A percentile compares a stretch with the other conserved stretches of the same genome.
Conservation (phyloP, 2,797 vertebrate species). For the Macropus fuliginosus region DNA sequence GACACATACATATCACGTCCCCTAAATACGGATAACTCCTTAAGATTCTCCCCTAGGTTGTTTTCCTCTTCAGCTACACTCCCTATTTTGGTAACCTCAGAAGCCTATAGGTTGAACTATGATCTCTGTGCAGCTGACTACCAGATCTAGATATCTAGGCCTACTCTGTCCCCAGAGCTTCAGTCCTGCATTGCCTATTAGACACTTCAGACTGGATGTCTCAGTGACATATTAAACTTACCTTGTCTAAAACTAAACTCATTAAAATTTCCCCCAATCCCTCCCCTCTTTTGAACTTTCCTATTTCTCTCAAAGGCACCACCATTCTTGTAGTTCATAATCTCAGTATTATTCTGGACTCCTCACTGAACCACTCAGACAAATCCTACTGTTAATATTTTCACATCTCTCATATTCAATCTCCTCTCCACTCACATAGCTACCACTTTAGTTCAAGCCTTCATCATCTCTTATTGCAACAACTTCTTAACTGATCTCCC, state of each 20-base stretch:
- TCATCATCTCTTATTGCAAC: neutral
- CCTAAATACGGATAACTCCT: neutral
- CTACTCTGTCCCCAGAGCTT: neutral
- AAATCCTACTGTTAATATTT: neutral
- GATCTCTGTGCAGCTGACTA: neutral
- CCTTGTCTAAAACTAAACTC: neutral
- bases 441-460: neutral
- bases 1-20: neutral
- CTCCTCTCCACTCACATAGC: neutral
- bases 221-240: neutral
- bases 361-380: neutral
- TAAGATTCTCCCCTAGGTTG: neutral
- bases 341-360: neutral
- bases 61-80: neutral
- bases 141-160: neutral
- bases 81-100: neutral
- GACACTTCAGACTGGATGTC: neutral
- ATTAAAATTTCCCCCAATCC: neutral
- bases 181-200: neutral
- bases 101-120: neutral
- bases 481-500: neutral
- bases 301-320: neutral
- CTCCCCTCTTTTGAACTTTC: neutral
- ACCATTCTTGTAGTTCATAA: neutral
- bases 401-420: neutral